Evolutionary conservation across 2,888 invertebrate species (phyloP), one percentile per base, ranked within the genome.

Genomic region (Amblyjoppa proteus): DNA sequence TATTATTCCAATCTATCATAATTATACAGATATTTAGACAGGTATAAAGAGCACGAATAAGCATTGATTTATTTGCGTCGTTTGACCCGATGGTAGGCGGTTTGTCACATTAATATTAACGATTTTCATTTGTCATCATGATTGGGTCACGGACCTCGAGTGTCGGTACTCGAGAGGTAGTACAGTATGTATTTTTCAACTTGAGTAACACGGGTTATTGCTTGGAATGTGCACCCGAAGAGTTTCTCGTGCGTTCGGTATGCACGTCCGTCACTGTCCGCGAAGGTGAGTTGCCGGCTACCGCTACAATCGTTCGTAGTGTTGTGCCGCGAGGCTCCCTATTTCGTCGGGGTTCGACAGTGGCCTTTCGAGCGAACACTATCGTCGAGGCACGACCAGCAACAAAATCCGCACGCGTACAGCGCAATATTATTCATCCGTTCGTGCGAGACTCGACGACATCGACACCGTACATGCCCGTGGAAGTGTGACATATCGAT

Each of bases 401-500:
- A 83, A 85, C 82, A 73, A 85, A 82, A 85, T 71, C 71, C 81
- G 64, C 38, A 79, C 75, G 66, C 56, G 90, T 90, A 90, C 75
- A 90, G 92, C 91, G 90, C 90, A 89, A 92, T 93, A 93, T 92
- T 92, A 90, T 41, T 34, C 51, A 61, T 45, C 64, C 41, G 78
- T 78, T 90, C 90, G 87, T 87, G 89, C 90, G 90, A 34, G 28
- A 91, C 89, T 87, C 89, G 88, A 89, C 88, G 89, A 87, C 90
- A 89, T 90, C 91, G 88, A 88, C 91, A 89, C 34, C 89, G 89
- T 90, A 91, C 90, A 90, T 86, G 87, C 87, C 90, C 90, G 90
- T 91, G 90, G 90, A 91, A 92, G 90, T 89, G 90, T 90, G 91
- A 91, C 92, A 91, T 91, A 92, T 64, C 74, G 75, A 86, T 78